A percentile compares a stretch with the other conserved stretches of the same genome.
phyloP scores from a whole-genome alignment of 1,140 invertebrate species.

The Neodiprion pinetum region DNA sequence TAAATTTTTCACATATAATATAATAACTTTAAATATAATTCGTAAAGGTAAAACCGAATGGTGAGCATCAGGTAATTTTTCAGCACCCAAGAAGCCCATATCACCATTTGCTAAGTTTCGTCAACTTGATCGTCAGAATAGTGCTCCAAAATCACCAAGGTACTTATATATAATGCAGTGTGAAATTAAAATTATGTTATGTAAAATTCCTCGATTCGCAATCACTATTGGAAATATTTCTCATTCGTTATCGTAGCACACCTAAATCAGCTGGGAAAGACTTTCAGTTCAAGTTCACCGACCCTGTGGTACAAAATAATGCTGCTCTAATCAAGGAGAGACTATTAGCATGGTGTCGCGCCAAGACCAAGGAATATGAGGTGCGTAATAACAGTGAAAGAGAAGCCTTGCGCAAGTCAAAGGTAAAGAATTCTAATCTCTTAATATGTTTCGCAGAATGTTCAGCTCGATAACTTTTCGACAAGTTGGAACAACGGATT shows the following conservation, averaged over 20 bases:
- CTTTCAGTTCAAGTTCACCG: constrained; percentile 85
- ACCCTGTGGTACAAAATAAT: constrained; percentile 83
- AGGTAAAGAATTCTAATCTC: neutral
- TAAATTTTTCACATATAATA: neutral
- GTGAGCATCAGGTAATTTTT: constrained; percentile 40
- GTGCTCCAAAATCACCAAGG: constrained; percentile 75
- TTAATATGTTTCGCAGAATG: constrained; percentile 71
- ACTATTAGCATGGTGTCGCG: constrained; percentile 93
- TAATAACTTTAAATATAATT: neutral
- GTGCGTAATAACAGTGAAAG: constrained; percentile 61
- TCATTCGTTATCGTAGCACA: constrained; percentile 41
- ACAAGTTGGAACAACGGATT: constrained; percentile 95
- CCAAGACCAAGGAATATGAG: constrained; percentile 95
- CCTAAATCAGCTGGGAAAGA: constrained; percentile 56
- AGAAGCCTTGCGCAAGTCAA: neutral
- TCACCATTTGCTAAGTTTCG: constrained; percentile 90
- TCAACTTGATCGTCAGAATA: constrained; percentile 87
- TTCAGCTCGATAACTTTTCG: constrained; percentile 96
- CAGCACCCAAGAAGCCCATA: constrained; percentile 74
- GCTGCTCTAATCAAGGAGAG: constrained; percentile 95
- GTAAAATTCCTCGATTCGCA: constrained; percentile 11
- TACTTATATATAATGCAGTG: constrained; percentile 58
- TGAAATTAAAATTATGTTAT: constrained; percentile 6
- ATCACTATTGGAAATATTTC: constrained; percentile 23
- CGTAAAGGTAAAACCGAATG: neutral